Base-by-base conservation (phyloP, 2,888 invertebrate genomes). In the Podotricha telesiphe region DNA sequence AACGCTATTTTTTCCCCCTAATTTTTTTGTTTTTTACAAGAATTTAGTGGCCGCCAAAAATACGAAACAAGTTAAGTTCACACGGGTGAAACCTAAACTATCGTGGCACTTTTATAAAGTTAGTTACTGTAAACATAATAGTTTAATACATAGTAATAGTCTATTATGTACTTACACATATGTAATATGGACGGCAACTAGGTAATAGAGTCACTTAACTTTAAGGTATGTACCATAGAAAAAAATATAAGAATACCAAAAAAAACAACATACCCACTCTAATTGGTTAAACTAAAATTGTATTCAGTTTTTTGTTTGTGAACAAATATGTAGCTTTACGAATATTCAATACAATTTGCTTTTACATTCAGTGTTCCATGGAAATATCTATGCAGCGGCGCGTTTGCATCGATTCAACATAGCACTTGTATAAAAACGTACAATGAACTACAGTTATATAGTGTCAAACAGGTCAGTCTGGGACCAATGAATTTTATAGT, bases 321-420 rank as follows among this genome's bases (percentile, higher is more conserved):
- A 15, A 11, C 40, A 61, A 67, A 59, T 61, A 61, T 59, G 51
- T 15, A 42, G 42, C 51, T 50, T 70, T 58, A 62, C 55, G 22
- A 69, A 68, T 63, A 50, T 64, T 48, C 59, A 69, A 69, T 65
- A 59, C 64, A 65, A 59, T 69, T 53, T 59, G 50, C 51, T 58
- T 68, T 51, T 65, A 59, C 58, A 65, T 68, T 65, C 63, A 42
- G 19, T 45, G 59, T 69, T 69, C 53, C 45, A 55, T 55, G 65
- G 19, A 56, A 40, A 65, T 53, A 50, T 40, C 50, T 65, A 65
- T 69, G 59, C 63, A 68, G 59, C 51, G 63, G 59, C 65, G 65
- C 68, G 59, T 59, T 65, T 69, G 68, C 53, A 69, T 69, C 68
- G 68, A 69, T 69, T 69, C 65, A 59, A 69, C 68, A 69, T 69